phyloP scores from a whole-genome alignment of 2,797 vertebrate species.

The Ctenosaura bakeri region DNA sequence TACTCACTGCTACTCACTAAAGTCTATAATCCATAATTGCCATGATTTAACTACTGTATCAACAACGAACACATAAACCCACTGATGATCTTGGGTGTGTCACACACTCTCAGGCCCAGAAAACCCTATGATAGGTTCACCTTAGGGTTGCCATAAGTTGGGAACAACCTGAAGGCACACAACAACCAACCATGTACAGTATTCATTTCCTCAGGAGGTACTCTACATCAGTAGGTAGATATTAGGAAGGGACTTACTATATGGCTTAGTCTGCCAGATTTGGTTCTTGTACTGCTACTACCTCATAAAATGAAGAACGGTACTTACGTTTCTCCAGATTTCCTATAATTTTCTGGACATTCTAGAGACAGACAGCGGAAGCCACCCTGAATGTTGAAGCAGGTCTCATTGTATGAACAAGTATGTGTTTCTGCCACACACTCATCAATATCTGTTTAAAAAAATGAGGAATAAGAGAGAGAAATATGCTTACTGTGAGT shows the following conservation, averaged over 20 bases:
- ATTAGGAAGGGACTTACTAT: neutral
- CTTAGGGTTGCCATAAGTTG: no score
- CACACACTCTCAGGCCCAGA: no score
- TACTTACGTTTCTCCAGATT: constrained; percentile 93
- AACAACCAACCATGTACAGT: neutral
- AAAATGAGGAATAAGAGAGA: neutral
- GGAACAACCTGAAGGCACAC: no score
- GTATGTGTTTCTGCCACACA: constrained; percentile 91
- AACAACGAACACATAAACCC: no score
- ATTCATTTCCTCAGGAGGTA: neutral
- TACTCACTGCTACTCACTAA: neutral
- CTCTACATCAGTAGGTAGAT: no score
- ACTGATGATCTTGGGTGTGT: no score
- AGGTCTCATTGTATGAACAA: constrained; percentile 90
- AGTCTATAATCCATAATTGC: neutral
- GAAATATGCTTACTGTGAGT: neutral
- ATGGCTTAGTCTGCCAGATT: neutral
- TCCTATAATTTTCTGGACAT: constrained; percentile 92
- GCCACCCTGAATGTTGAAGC: constrained; percentile 95
- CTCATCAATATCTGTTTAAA: constrained; percentile 90
- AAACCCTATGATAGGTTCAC: no score
- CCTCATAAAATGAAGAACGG: neutral
- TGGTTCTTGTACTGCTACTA: neutral
- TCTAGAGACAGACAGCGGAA: constrained; percentile 92
- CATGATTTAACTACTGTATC: neutral